These are phyloP conservation scores for Latrodectus hesperus DNA, from an alignment of 2,888 invertebrate species.

Conservation along the genomic window DNA sequence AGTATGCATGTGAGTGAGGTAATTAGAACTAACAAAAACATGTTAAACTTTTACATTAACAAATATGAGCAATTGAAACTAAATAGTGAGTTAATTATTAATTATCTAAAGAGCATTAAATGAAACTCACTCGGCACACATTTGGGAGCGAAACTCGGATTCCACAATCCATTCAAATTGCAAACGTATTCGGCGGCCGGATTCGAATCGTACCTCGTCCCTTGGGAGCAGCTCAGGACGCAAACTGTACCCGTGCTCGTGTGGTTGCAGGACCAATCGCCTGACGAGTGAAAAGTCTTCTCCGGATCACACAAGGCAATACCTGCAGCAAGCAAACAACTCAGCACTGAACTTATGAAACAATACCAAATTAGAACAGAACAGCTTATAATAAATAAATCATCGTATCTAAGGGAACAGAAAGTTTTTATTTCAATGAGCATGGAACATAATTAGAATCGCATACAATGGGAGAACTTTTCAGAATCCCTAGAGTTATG, in stretches of 20 bases:
- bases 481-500: no score
- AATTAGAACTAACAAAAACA: neutral
- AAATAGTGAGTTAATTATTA: no score
- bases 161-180: slow-evolving; percentile 81
- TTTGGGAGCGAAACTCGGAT: slow-evolving; percentile 83
- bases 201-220: slow-evolving; percentile 80
- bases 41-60: no score
- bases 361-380: no score
- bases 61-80: no score
- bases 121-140: slow-evolving; percentile 76
- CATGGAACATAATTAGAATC: no score
- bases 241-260: slow-evolving; percentile 80
- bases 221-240: slow-evolving; percentile 81
- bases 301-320: slow-evolving; percentile 79
- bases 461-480: no score
- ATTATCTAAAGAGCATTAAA: no score
- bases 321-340: slow-evolving; percentile 75
- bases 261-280: slow-evolving; percentile 83
- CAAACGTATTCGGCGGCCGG: slow-evolving; percentile 82
- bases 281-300: slow-evolving; percentile 82
- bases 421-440: no score
- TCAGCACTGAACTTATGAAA: no score
- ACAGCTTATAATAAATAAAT: no score
- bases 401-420: no score
- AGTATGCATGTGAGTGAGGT: neutral